phyloP scores from a whole-genome alignment of 1,140 invertebrate species.

The Drosophila rhopaloa region DNA sequence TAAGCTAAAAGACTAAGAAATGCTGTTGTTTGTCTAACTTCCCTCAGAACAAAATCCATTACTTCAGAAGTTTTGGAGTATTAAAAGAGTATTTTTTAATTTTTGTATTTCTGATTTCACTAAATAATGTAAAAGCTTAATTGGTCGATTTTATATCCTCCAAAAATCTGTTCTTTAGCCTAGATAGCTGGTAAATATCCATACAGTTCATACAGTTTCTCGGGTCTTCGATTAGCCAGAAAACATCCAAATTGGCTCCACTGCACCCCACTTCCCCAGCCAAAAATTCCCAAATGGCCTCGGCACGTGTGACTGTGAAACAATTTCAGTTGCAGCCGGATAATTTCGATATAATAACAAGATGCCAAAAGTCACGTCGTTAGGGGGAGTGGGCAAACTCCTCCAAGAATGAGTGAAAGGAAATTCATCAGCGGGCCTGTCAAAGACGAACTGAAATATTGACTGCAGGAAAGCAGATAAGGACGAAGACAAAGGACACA shows the following conservation, averaged over 20 bases:
- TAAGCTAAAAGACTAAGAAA: neutral
- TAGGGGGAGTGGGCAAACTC: slow-evolving; percentile 11
- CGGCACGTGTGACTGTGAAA: slow-evolving; percentile 67
- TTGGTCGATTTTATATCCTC: too few relatives aligned
- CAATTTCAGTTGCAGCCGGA: slow-evolving; percentile 65
- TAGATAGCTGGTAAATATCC: neutral
- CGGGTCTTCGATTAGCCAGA: neutral
- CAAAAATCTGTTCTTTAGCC: neutral
- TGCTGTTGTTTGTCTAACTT: neutral
- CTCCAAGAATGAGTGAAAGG: slow-evolving; percentile 31
- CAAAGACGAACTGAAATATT: slow-evolving; percentile 63
- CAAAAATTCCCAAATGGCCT: slow-evolving; percentile 24
- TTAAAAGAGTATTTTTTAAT: too few relatives aligned
- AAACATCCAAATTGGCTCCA: slow-evolving; percentile 23
- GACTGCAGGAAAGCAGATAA: slow-evolving; percentile 37
- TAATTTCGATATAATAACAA: slow-evolving; percentile 75
- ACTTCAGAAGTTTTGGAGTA: too few relatives aligned
- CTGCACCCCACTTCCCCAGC: neutral
- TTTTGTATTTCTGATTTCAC: too few relatives aligned
- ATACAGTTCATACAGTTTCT: neutral
- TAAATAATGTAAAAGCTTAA: too few relatives aligned
- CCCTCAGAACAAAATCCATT: too few relatives aligned
- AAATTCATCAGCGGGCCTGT: slow-evolving; percentile 69
- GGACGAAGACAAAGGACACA: slow-evolving; percentile 38
- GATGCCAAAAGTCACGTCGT: slow-evolving; percentile 68